A percentile compares a stretch with the other conserved stretches of the same genome.
These are phyloP conservation scores for Drosophila neonasuta DNA, from an alignment of 2,888 invertebrate genomes.

Conservation along the genomic window DNA sequence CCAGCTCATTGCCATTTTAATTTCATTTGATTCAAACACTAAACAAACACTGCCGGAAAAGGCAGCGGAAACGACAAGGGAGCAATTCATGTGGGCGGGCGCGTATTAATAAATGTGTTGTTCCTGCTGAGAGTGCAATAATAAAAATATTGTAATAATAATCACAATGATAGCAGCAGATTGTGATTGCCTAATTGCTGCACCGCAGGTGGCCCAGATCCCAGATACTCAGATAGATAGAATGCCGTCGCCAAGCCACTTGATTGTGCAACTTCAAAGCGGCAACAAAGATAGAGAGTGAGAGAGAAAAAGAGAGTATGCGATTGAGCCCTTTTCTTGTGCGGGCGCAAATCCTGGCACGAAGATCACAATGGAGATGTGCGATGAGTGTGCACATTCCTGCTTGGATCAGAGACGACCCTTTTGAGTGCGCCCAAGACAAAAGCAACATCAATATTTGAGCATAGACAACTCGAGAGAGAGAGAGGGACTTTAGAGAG, in stretches of 20 bases:
- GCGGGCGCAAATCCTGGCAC: constrained; percentile 49
- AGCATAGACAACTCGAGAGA: constrained; percentile 10
- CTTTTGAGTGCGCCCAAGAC: constrained; percentile 37
- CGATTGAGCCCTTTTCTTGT: constrained; percentile 38
- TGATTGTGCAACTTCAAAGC: constrained; percentile 75
- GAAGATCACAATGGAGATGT: constrained; percentile 39
- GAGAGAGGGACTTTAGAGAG: constrained; percentile 1
- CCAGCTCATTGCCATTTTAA: constrained; percentile 82
- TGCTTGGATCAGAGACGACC: constrained; percentile 16
- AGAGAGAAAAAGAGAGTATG: not conserved
- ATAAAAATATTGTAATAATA: constrained; percentile 31
- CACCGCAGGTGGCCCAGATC: constrained; percentile 71
- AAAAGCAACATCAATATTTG: constrained; percentile 51
- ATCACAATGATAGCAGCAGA: constrained; percentile 35
- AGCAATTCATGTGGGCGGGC: not conserved
- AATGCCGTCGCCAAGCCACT: constrained; percentile 33
- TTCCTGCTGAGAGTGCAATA: constrained; percentile 41
- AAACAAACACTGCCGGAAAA: constrained; percentile 71
- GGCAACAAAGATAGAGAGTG: constrained; percentile 29
- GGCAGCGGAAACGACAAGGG: not conserved
- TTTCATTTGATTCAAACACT: constrained; percentile 80
- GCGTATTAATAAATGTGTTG: constrained; percentile 28
- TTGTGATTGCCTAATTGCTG: constrained; percentile 56
- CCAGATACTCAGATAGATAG: constrained; percentile 6
- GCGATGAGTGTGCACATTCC: constrained; percentile 66